Evolutionary conservation across 2,113 vertebrate genomes (phyloP).

Genomic region (Anarhynchus alexandrinus): DNA sequence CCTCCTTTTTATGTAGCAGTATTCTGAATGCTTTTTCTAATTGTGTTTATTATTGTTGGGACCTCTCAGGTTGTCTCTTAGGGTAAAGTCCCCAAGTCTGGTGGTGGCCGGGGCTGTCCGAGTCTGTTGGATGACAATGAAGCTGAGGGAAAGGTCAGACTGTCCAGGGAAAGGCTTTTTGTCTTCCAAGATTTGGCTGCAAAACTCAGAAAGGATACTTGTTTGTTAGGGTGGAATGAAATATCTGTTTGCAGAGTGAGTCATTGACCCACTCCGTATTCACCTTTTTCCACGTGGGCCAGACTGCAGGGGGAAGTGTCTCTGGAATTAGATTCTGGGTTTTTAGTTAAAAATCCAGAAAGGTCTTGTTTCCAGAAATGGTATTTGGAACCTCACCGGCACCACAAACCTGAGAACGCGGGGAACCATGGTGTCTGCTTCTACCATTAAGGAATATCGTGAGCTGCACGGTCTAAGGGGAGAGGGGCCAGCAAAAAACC

Average conservation of each 20-base stretch:
- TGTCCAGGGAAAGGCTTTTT: not conserved
- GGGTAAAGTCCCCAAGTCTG: not conserved
- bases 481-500: not conserved
- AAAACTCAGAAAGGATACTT: rapidly evolving
- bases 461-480: rapidly evolving
- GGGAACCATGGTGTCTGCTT: rapidly evolving
- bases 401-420: rapidly evolving
- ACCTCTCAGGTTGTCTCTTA: rapidly evolving
- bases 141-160: not conserved
- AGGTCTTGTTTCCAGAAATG: rapidly evolving
- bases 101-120: rapidly evolving
- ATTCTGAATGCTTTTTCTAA: rapidly evolving
- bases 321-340: not conserved
- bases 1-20: rapidly evolving
- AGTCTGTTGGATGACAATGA: not conserved
- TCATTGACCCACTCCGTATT: rapidly evolving
- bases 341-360: not conserved
- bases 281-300: rapidly evolving
- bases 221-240: not conserved
- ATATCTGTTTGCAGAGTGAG: not conserved
- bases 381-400: not conserved
- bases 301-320: no score
- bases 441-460: rapidly evolving
- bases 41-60: rapidly evolving
- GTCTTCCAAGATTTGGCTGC: not conserved